Conservation (phyloP, 1,140 invertebrate species). For the Conus betulinus region DNA sequence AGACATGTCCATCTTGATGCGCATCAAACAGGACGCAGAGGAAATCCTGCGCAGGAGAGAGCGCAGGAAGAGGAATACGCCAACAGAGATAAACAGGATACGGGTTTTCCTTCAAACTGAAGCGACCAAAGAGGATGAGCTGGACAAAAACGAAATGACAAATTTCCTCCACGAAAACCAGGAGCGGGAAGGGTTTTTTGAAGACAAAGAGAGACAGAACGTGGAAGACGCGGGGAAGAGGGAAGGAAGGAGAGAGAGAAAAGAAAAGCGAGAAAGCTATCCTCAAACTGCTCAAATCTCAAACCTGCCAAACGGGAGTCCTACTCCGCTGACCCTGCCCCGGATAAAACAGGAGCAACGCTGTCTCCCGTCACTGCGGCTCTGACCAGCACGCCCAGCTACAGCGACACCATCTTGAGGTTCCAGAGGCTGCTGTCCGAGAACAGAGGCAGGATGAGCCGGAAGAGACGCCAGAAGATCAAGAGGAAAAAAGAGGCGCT, state of each 20-base stretch:
- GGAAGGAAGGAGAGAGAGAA: not conserved
- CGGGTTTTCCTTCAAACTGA: not conserved
- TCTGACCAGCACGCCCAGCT: not conserved
- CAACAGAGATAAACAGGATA: not conserved
- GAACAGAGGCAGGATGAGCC: not conserved
- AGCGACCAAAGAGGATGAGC: not conserved
- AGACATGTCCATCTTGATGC: slow-evolving; percentile 2
- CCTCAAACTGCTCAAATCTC: not conserved
- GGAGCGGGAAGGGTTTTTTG: not conserved
- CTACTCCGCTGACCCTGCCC: not conserved
- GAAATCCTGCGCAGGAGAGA: slow-evolving; percentile 18
- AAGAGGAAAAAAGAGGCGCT: not conserved
- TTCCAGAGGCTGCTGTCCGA: not conserved
- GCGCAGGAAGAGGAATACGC: not conserved
- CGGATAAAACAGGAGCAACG: not conserved
- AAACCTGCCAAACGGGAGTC: not conserved
- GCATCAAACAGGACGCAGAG: slow-evolving; percentile 28
- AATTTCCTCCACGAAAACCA: not conserved
- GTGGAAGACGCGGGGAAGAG: not conserved
- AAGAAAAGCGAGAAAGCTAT: not conserved
- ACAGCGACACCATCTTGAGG: not conserved
- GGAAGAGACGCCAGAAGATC: not conserved
- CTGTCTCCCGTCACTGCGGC: not conserved
- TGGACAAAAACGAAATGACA: not conserved
- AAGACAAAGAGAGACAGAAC: not conserved